Percentiles rank a stretch among this genome's conserved stretches.
Conservation (phyloP, 2,888 invertebrate genomes). For the Didymodactylos carnosus region DNA sequence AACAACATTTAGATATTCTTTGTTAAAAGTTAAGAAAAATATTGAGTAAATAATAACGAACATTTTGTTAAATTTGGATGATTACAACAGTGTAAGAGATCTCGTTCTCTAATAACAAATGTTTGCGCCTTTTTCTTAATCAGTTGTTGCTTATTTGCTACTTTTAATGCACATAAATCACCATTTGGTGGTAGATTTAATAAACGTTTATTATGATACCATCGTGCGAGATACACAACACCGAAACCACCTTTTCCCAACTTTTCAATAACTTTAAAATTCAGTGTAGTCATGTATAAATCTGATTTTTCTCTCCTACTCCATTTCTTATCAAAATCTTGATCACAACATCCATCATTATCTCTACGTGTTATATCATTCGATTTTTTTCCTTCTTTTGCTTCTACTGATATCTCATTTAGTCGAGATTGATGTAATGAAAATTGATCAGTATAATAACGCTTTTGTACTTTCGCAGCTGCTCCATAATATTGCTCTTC, state of each 20-base stretch:
- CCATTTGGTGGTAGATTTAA: no score
- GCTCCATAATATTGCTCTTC: no score
- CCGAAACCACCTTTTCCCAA: neutral
- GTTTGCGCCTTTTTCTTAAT: neutral
- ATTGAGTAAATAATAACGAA: neutral
- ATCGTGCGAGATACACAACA: neutral
- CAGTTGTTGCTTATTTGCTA: neutral
- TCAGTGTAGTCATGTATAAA: neutral
- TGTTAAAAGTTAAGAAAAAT: no score
- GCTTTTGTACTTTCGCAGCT: no score
- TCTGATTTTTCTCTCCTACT: neutral
- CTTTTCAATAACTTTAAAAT: neutral
- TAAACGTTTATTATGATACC: neutral
- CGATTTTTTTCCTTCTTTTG: no score
- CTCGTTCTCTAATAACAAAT: conserved; percentile 1
- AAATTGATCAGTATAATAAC: no score
- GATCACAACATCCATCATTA: no score
- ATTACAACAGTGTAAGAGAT: conserved; percentile 6
- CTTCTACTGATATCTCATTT: no score
- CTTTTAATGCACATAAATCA: neutral
- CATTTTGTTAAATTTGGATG: conserved; percentile 7
- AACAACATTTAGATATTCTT: neutral
- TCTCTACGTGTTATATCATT: no score
- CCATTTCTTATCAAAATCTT: neutral
- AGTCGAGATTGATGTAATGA: no score